A percentile compares a stretch with the other conserved stretches of the same genome.
Evolutionary conservation across 2,888 invertebrate genomes (phyloP).

Genomic region (Atherix ibis): DNA sequence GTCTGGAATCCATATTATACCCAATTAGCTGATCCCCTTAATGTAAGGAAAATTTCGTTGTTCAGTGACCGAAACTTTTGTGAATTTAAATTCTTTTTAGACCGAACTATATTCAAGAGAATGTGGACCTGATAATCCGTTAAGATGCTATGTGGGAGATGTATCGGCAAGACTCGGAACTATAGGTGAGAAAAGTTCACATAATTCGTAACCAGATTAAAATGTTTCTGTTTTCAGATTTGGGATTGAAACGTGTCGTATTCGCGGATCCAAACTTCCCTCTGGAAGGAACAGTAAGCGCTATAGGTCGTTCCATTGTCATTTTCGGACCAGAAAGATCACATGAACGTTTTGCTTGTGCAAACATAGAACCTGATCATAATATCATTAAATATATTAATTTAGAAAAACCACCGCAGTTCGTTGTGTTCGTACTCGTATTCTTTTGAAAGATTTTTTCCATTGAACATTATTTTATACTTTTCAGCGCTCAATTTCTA

Average conservation of each 20-base stretch:
- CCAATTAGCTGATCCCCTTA: constrained; percentile 75
- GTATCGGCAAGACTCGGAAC: constrained; percentile 70
- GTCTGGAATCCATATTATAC: constrained; percentile 85
- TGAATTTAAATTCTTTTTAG: constrained; percentile 32
- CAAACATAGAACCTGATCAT: constrained; percentile 79
- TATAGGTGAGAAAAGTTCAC: constrained; percentile 37
- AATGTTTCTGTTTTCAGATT: constrained; percentile 37
- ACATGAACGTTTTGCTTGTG: constrained; percentile 65
- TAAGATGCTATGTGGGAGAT: constrained; percentile 85
- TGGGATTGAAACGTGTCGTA: constrained; percentile 61
- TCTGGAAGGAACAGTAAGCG: constrained; percentile 57
- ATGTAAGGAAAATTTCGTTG: constrained; percentile 39
- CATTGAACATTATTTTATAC: not conserved
- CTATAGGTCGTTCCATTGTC: constrained; percentile 72
- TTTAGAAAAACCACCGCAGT: constrained; percentile 71
- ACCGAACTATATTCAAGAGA: constrained; percentile 70
- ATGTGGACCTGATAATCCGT: constrained; percentile 74
- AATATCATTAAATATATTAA: constrained; percentile 82
- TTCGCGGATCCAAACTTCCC: constrained; percentile 80
- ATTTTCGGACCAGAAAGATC: constrained; percentile 61
- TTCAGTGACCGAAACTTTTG: not conserved
- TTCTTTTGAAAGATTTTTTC: no score
- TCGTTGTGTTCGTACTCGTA: no score
- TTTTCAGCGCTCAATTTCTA: constrained; percentile 55
- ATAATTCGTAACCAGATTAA: not conserved